A percentile compares a stretch with the other conserved stretches of the same genome.
Evolutionary conservation across 2,888 invertebrate genomes (phyloP).

Genomic region (Xestia xanthographa): DNA sequence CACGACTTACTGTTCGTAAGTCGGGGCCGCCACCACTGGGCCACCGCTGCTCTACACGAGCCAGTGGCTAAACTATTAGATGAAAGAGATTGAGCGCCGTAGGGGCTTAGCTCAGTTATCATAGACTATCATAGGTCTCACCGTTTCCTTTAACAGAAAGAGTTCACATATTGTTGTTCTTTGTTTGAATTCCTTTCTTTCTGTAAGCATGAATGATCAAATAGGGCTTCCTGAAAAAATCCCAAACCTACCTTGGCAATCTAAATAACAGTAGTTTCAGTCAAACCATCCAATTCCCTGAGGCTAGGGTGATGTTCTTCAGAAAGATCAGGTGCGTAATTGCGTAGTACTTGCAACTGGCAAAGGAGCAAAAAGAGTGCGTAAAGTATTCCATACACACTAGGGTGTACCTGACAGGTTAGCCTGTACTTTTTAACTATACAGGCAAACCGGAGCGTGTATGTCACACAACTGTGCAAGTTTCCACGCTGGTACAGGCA

Average conservation of each 20-base stretch:
- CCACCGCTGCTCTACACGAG: no score
- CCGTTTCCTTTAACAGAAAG: neutral
- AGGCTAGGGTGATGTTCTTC: neutral
- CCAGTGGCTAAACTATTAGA: no score
- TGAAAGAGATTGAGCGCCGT: no score
- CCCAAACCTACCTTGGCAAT: neutral
- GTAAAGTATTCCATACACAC: neutral
- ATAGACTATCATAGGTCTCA: neutral
- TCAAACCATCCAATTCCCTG: slow-evolving; percentile 6
- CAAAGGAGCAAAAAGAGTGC: neutral
- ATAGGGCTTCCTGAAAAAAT: no score
- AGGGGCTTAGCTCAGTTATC: neutral
- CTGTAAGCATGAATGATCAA: neutral
- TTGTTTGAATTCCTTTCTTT: neutral
- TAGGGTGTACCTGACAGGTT: no score
- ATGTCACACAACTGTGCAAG: no score
- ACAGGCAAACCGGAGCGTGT: no score
- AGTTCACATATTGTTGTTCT: neutral
- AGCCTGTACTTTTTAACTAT: no score
- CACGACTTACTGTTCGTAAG: no score
- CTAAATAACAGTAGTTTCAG: neutral
- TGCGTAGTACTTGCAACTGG: neutral
- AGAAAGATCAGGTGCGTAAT: neutral
- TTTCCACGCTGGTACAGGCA: no score
- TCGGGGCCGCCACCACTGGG: no score